phyloP scores from a whole-genome alignment of 2,888 invertebrate genomes.

The Scaptodrosophila latifasciaeformis region DNA sequence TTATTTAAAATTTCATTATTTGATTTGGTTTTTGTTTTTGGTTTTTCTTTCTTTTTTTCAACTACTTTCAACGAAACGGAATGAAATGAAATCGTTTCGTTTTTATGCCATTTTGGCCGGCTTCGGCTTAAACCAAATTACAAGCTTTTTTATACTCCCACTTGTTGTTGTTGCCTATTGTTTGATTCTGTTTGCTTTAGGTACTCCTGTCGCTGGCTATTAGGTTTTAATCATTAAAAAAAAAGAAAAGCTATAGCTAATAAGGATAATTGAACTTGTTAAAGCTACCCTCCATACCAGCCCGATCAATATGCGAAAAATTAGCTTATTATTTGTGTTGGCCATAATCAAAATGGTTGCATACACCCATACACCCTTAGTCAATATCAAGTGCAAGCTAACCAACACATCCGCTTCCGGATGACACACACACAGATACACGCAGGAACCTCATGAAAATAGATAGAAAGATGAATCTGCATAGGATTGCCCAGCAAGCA shows the following conservation, averaged over 20 bases:
- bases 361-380: not conserved
- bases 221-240: slow-evolving; percentile 58
- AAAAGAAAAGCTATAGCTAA: too few species aligned
- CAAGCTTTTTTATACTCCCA: slow-evolving; percentile 49
- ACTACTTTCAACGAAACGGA: slow-evolving; percentile 9
- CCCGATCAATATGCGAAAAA: slow-evolving; percentile 58
- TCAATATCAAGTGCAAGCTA: slow-evolving; percentile 68
- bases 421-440: slow-evolving; percentile 32
- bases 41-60: too few species aligned
- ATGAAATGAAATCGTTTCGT: slow-evolving; percentile 43
- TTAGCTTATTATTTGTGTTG: slow-evolving; percentile 51
- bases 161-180: slow-evolving; percentile 1
- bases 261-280: slow-evolving; percentile 29
- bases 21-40: slow-evolving; percentile 27
- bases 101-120: slow-evolving; percentile 51
- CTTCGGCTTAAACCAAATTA: slow-evolving; percentile 46
- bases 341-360: slow-evolving; percentile 2
- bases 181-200: too few species aligned
- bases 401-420: slow-evolving; percentile 71
- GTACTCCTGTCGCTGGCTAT: too few species aligned
- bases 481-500: too few species aligned
- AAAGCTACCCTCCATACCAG: slow-evolving; percentile 37
- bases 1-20: slow-evolving; percentile 59
- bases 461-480: too few species aligned
- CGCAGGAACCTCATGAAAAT: slow-evolving; percentile 12